A percentile compares a stretch with the other conserved stretches of the same genome.
Evolutionary conservation across 1,140 invertebrate genomes (phyloP).

Genomic region (Halesus radiatus): DNA sequence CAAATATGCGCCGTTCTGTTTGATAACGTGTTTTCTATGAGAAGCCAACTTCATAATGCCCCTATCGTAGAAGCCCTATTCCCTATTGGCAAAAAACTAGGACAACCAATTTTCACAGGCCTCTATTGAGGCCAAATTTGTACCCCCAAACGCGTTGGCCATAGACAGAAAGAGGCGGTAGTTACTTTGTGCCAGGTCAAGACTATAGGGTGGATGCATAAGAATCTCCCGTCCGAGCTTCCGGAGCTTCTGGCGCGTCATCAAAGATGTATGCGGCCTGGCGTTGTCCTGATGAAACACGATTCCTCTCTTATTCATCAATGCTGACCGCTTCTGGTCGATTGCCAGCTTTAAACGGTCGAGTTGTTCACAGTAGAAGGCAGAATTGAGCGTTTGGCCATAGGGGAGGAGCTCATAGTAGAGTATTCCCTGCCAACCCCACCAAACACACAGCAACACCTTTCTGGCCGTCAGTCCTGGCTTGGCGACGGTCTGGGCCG

Average conservation of each 20-base stretch:
- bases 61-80: slow-evolving; percentile 3
- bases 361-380: too few relatives aligned
- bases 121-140: slow-evolving; percentile 22
- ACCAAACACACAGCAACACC: too few relatives aligned
- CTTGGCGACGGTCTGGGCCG: too few relatives aligned
- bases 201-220: neutral
- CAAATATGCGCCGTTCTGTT: too few relatives aligned
- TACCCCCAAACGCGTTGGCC: slow-evolving; percentile 16
- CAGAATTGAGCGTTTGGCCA: too few relatives aligned
- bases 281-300: slow-evolving; percentile 26
- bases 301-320: slow-evolving; percentile 21
- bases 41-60: slow-evolving; percentile 12
- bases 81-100: slow-evolving; percentile 19
- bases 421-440: too few relatives aligned
- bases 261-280: slow-evolving; percentile 18
- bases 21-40: too few relatives aligned
- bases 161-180: neutral
- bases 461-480: too few relatives aligned
- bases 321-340: neutral
- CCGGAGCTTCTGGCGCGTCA: slow-evolving; percentile 17
- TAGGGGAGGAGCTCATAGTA: too few relatives aligned
- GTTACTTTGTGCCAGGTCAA: too few relatives aligned
- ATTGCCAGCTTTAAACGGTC: too few relatives aligned
- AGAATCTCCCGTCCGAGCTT: slow-evolving; percentile 4
- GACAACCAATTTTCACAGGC: slow-evolving; percentile 26